Evolutionary conservation across 1,140 invertebrate species (phyloP).

Genomic region (Achatina immaculata): DNA sequence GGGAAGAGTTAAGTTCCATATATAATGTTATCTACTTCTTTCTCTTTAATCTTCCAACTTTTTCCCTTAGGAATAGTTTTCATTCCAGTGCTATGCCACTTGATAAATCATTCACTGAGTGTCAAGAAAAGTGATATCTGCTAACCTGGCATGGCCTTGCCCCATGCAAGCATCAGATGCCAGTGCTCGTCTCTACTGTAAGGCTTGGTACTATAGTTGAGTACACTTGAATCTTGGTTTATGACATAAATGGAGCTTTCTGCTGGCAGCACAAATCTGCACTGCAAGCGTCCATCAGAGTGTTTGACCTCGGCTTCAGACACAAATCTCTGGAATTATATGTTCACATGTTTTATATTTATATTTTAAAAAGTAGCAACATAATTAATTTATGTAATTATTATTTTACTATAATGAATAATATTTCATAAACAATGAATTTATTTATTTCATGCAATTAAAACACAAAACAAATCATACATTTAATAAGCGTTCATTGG

Average conservation of each 20-base stretch:
- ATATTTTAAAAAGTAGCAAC: background rate
- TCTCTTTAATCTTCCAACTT: background rate
- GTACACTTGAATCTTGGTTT: background rate
- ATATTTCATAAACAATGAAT: background rate
- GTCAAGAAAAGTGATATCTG: background rate
- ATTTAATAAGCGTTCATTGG: constrained; percentile 6
- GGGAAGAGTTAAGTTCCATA: background rate
- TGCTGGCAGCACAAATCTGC: background rate
- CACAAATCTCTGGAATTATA: background rate
- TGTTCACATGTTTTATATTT: background rate
- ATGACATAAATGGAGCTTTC: background rate
- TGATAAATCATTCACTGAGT: background rate
- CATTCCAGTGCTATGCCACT: background rate
- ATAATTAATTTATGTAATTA: background rate
- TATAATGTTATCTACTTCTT: background rate
- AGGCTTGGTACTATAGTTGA: background rate
- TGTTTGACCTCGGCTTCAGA: background rate
- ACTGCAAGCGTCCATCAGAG: constrained; percentile 5
- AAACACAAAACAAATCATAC: background rate
- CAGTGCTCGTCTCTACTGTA: background rate
- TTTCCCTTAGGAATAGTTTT: background rate
- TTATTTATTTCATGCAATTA: background rate
- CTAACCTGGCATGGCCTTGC: constrained; percentile 4
- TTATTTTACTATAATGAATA: background rate
- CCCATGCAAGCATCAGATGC: constrained; percentile 12